These are phyloP conservation scores for Lithobates pipiens DNA, from an alignment of 2,797 vertebrate genomes.

Conservation along the genomic window DNA sequence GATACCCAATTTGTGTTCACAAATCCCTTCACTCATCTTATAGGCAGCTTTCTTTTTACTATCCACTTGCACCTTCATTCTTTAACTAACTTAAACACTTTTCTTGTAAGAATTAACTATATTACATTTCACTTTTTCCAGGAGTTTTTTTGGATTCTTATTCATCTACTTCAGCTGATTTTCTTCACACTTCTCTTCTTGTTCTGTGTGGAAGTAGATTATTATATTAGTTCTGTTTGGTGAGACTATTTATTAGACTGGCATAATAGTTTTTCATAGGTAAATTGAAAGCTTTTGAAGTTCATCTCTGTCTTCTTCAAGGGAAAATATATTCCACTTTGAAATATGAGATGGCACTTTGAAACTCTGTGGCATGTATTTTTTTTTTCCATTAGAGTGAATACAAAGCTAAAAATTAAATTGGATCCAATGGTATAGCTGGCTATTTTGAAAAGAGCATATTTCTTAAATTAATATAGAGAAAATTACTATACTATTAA, in stretches of 20 bases:
- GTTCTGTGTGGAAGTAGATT: conserved; percentile 7
- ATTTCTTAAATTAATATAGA: background rate
- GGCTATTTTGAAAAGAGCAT: conserved; percentile 7
- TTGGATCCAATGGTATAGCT: background rate
- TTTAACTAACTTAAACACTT: no score
- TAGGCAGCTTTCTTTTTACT: no score
- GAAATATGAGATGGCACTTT: conserved; percentile 29
- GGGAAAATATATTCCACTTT: conserved; percentile 36
- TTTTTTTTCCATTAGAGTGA: background rate
- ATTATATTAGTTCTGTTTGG: conserved; percentile 7
- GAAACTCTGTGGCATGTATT: conserved; percentile 12
- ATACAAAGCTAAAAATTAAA: conserved; percentile 7
- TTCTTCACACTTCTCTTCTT: background rate
- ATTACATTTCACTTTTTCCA: no score
- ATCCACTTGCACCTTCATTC: no score
- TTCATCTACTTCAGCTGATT: background rate
- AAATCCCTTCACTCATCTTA: no score
- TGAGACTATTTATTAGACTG: conserved; percentile 21
- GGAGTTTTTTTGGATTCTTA: background rate
- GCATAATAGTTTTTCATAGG: conserved; percentile 16
- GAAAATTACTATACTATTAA: background rate
- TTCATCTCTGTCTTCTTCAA: conserved; percentile 33
- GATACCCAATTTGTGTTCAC: no score
- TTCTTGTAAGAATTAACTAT: no score
- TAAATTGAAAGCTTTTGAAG: conserved; percentile 50